Evolutionary conservation across 1,140 invertebrate species (phyloP).

Genomic region (Hydropsyche tenuis): DNA sequence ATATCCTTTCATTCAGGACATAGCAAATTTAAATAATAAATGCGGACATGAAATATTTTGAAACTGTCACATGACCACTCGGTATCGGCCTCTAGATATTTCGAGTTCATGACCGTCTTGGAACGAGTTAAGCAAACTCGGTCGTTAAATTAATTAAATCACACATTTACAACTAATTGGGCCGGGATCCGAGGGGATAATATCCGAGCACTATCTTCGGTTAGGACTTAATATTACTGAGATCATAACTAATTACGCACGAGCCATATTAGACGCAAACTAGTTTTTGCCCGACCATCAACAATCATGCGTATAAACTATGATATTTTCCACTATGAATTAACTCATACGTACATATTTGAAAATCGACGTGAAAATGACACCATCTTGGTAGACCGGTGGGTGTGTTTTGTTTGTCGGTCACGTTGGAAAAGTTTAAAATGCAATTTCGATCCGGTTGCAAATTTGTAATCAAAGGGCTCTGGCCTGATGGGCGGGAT

Average conservation of each 20-base stretch:
- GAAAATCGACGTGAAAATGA: conserved; percentile 3
- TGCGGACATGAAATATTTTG: too few relatives aligned
- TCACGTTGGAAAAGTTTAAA: conserved; percentile 47
- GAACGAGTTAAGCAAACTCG: neutral
- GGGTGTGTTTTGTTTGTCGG: neutral
- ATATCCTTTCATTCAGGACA: too few relatives aligned
- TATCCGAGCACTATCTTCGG: conserved; percentile 13
- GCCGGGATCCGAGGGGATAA: conserved; percentile 20
- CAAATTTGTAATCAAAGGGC: conserved; percentile 49
- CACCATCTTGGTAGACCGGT: neutral
- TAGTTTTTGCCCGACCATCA: neutral
- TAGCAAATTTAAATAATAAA: too few relatives aligned
- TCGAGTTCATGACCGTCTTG: neutral
- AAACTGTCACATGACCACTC: too few relatives aligned
- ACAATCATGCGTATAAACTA: neutral
- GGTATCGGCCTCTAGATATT: neutral
- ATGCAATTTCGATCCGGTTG: conserved; percentile 50
- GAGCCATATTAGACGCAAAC: too few relatives aligned
- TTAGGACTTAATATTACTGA: conserved; percentile 13
- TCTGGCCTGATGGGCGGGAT: neutral
- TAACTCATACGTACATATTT: neutral
- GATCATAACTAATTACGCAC: conserved; percentile 27
- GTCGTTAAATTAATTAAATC: conserved; percentile 30
- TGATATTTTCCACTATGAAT: neutral
- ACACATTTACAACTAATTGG: conserved; percentile 30